Conservation (phyloP, 2,113 vertebrate species). For the Alaudala cheleensis region DNA sequence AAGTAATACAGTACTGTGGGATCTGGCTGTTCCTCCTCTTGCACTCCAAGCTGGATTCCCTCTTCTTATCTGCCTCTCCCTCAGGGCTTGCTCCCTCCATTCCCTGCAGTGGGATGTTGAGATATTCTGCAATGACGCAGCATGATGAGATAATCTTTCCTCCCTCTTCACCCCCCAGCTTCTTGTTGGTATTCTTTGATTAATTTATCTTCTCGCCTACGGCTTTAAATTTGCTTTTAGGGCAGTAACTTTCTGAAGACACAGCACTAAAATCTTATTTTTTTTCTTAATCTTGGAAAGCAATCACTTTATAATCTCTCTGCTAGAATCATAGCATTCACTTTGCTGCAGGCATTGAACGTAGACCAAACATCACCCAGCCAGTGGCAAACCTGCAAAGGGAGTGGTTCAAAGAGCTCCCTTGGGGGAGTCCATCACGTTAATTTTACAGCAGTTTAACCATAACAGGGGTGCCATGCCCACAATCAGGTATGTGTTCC, state of each 20-base stretch:
- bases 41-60: neutral
- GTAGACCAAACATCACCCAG: neutral
- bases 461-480: neutral
- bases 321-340: neutral
- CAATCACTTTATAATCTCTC: neutral
- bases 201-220: neutral
- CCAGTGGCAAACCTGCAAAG: neutral
- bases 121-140: neutral
- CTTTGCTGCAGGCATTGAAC: neutral
- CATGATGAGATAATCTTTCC: neutral
- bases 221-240: neutral
- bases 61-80: neutral
- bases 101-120: neutral
- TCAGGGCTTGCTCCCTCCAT: neutral
- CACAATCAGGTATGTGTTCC: neutral
- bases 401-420: neutral
- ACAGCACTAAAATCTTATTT: neutral
- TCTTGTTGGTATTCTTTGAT: constrained; percentile 25
- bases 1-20: neutral
- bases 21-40: neutral
- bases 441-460: neutral
- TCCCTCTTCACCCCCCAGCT: neutral
- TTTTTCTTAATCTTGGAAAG: constrained; percentile 11
- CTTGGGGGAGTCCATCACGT: neutral
- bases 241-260: neutral